Conservation (phyloP, 1,140 invertebrate species). For the Chironomus tepperi region DNA sequence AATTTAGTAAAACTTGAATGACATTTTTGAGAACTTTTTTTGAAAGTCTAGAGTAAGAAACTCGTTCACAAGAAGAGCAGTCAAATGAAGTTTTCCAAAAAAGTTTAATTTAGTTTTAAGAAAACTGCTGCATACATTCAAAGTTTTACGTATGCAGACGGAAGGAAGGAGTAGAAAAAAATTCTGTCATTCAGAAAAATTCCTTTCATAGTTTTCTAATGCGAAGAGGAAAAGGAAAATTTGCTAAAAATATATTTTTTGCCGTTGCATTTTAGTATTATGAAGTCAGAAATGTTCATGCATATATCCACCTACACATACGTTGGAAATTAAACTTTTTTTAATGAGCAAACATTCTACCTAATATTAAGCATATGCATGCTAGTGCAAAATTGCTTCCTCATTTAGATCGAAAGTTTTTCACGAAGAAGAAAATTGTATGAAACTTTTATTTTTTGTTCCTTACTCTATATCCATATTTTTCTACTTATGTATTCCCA, state of each 20-base stretch:
- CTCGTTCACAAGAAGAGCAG: not conserved
- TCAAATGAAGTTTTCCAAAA: not conserved
- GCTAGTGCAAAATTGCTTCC: too few relatives aligned
- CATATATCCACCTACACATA: too few relatives aligned
- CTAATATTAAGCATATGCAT: constrained; percentile 4
- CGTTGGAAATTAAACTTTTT: not conserved
- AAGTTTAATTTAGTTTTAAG: not conserved
- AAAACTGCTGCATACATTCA: not conserved
- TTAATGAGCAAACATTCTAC: constrained; percentile 1
- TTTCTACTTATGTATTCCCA: too few relatives aligned
- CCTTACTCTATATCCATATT: too few relatives aligned
- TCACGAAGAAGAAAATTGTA: too few relatives aligned
- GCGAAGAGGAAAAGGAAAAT: not conserved
- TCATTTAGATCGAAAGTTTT: too few relatives aligned
- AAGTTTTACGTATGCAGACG: not conserved
- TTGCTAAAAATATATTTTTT: not conserved
- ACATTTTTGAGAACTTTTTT: too few relatives aligned
- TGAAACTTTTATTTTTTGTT: too few relatives aligned
- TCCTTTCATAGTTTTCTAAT: not conserved
- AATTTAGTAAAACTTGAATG: too few relatives aligned
- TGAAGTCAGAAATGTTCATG: too few relatives aligned
- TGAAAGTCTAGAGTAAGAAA: too few relatives aligned
- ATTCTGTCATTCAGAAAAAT: not conserved
- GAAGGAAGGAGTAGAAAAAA: not conserved
- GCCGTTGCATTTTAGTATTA: too few relatives aligned